Base-by-base conservation (phyloP, 2,888 invertebrate genomes). In the Cheilosia variabilis region DNA sequence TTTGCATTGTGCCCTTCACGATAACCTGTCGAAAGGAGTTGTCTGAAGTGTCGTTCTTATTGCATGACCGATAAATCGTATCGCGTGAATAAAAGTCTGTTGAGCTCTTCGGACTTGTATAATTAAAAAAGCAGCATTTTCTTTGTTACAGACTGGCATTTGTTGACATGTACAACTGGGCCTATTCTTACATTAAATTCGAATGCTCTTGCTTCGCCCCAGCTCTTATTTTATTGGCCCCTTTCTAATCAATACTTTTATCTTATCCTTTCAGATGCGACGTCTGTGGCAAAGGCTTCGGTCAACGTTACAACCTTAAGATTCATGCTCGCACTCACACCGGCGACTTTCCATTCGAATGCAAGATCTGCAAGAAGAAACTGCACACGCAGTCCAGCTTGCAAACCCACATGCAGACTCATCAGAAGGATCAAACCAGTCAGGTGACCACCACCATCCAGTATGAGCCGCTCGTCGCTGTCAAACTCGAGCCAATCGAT, bases 301-400 rank as follows among this genome's bases (percentile, higher is more conserved):
- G 92, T 0, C 92, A 92, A 88, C 91, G 92, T 2, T 92, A 92
- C 58, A 92, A 92, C 88, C 88, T 92, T 1, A 92, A 92, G 83
- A 92, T 92, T 41, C 92, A 92, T 58, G 91, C 91, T 34, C 91
- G 92, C 63, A 91, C 92, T 19, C 92, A 92, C 81, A 92, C 92
- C 2, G 92, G 92, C 1, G 92, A 92, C 45, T 91, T 91, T 87
- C 92, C 92, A 43, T 92, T 91, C 53, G 92, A 92, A 88, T 92
- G 92, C 79, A 91, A 91, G 58, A 88, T 91, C 66, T 92, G 92
- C 84, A 91, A 91, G 76, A 91, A 91, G 88, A 92, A 92, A 88
- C 88, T 92, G 76, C 91, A 92, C 65, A 92, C 92, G 34, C 91
- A 92, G 62, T 91, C 92, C 22, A 92, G 92, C 78, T 89, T 92